Percentiles rank a stretch among this genome's conserved stretches.
Evolutionary conservation across 2,797 vertebrate species (phyloP).

Genomic region (Sebastes aleutianus): DNA sequence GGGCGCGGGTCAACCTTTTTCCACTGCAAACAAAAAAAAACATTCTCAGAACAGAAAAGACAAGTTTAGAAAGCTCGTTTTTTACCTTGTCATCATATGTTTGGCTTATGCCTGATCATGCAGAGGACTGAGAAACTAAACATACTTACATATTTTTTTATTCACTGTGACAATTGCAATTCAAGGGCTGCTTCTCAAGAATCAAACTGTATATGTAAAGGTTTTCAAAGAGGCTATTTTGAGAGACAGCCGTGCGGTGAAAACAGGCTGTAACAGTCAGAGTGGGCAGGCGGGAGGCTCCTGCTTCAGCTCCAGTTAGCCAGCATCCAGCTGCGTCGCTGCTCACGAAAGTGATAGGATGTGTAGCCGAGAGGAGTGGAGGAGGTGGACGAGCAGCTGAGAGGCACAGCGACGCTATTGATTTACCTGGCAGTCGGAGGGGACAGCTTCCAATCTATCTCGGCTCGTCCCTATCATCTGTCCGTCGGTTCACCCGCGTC

Average conservation of each 20-base stretch:
- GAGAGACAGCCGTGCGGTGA: conserved; percentile 28
- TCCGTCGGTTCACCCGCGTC: conserved; percentile 23
- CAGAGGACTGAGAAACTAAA: neutral
- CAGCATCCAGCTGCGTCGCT: conserved; percentile 55
- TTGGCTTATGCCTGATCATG: neutral
- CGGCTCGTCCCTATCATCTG: conserved; percentile 43
- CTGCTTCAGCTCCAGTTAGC: conserved; percentile 41
- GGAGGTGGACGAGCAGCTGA: conserved; percentile 31
- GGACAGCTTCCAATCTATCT: conserved; percentile 58
- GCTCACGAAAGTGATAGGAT: conserved; percentile 35
- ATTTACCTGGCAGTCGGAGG: conserved; percentile 56
- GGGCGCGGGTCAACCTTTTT: conserved; percentile 20
- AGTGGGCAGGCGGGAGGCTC: conserved; percentile 24
- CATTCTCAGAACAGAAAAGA: conserved; percentile 1
- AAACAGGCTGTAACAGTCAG: conserved; percentile 35
- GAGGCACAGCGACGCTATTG: conserved; percentile 50
- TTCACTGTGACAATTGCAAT: neutral
- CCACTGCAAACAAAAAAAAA: conserved; percentile 4
- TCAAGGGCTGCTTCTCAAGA: neutral
- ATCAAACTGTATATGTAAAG: conserved; percentile 22
- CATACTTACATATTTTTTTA: neutral
- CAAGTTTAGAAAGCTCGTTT: neutral
- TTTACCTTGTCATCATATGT: neutral
- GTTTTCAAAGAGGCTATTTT: conserved; percentile 47
- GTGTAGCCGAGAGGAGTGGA: conserved; percentile 7